Base-by-base conservation (phyloP, 2,888 invertebrate species). In the Trichacis sp. region DNA sequence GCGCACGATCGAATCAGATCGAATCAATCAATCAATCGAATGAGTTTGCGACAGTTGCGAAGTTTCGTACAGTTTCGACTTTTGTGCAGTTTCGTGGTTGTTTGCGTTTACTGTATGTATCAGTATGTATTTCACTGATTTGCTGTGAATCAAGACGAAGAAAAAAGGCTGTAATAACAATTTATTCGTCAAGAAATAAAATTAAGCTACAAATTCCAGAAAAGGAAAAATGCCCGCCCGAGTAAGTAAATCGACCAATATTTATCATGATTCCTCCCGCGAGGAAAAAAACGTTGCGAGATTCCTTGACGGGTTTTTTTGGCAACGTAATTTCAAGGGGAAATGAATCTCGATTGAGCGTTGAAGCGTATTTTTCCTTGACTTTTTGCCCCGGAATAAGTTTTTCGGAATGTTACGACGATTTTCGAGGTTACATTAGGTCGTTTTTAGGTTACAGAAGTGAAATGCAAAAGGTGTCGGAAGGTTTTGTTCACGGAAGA, bases 401-500 rank as follows among this genome's bases (percentile, higher is more conserved):
- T n/a, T n/a, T n/a, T n/a, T n/a, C n/a, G n/a, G n/a, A n/a, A n/a
- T n/a, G n/a, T n/a, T n/a, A n/a, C n/a, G n/a, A n/a, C n/a, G n/a
- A n/a, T n/a, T n/a, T n/a, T 33, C 8, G 33, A 33, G n/a, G 11
- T 33, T 33, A n/a, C 8, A 33, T n/a, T n/a, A n/a, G n/a, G n/a
- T n/a, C n/a, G n/a, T 33, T n/a, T 40, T 12, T 19, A 76, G 76
- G 73, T 76, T 14, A 74, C 76, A 11, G 73, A 76, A 59, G 74
- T 76, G 20, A 76, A 76, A 59, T 76, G 76, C 62, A 74, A 71
- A 54, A 69, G 71, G 12, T 76, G 76, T 45, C 69, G 74, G 4
- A 74, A 68, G 36, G 66, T 73, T 30, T 64, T 76, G 15, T 76
- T 74, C 51, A 74, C 76, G 15, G 76, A 76, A 52, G 76, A 76